Base-by-base conservation (phyloP, 2,888 invertebrate species). In the Drosophila phalerata region DNA sequence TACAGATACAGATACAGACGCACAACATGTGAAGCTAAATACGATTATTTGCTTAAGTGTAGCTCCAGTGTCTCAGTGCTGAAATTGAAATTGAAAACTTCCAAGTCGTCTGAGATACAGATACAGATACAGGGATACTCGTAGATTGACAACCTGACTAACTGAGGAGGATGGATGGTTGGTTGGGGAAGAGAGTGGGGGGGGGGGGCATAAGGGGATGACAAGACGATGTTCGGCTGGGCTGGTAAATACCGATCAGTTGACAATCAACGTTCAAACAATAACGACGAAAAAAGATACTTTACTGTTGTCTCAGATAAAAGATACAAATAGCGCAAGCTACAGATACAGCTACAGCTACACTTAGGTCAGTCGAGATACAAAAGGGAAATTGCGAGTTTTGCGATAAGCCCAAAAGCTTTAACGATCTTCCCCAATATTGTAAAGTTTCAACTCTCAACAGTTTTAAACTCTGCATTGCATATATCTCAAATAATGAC, bases 21-120 rank as follows among this genome's bases (percentile, higher is more conserved):
- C 71, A 67, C 65, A 74, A 81, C 85, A 82, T 85, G 80, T 58
- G 76, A 69, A 49, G 83, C 77, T 58, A 79, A 78, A 77, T 45
- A 58, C 77, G 83, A 75, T 82, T 85, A 89, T 85, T 85, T 85
- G 73, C 76, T 85, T 89, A 85, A 89, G 89, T 89, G 89, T 89
- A 82, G 62, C 88, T 78, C 69, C 71, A 71, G 60, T 74, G 78
- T 75, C 34, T 40, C 53, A 43, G 19, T 55, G 49, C 55, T 56
- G 13, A 42, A 77, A 68, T 72, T 77, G 72, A 82, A 89, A 89
- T 75, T 80, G 71, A 82, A 85, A 81, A 86, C 84, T 84, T 73
- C 22, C 57, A 30, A 38, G 32, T 32, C 40, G 13, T 32, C 55
- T 67, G 28, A 45, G 52, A 15, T 52, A 52, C 22, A 38, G 40